phyloP scores from a whole-genome alignment of 2,797 vertebrate species.

The Peromyscus aztecus region DNA sequence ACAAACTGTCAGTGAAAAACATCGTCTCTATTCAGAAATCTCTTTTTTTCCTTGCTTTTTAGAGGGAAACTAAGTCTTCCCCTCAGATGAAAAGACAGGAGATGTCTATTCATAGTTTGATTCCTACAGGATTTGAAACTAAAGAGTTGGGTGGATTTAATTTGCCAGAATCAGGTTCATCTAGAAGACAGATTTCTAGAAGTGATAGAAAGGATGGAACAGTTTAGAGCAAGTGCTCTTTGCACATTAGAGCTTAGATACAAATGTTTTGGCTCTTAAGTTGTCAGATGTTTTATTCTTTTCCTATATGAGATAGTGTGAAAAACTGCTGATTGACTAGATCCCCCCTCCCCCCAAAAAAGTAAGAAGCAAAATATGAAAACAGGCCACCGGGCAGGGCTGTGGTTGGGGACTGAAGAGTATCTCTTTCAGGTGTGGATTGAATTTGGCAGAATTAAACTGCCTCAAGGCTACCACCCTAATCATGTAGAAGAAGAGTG shows the following conservation, averaged over 20 bases:
- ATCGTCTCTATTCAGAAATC: conserved; percentile 36
- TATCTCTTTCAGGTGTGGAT: conserved; percentile 93
- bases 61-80: conserved; percentile 33
- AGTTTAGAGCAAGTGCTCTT: neutral
- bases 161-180: neutral
- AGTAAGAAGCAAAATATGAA: neutral
- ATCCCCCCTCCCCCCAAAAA: neutral
- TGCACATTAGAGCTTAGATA: conserved; percentile 1
- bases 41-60: conserved; percentile 24
- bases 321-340: neutral
- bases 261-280: neutral
- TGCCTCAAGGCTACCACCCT: conserved; percentile 96
- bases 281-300: conserved; percentile 35
- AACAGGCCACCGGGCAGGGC: neutral
- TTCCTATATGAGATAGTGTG: conserved; percentile 19
- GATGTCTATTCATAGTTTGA: conserved; percentile 48
- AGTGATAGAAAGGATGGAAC: neutral
- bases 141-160: conserved; percentile 15
- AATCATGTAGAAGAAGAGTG: conserved; percentile 98
- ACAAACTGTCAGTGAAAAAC: neutral
- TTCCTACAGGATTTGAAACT: conserved; percentile 57
- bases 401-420: conserved; percentile 51
- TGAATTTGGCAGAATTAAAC: conserved; percentile 97
- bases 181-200: conserved; percentile 20
- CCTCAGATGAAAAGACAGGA: neutral